Evolutionary conservation across 2,888 invertebrate genomes (phyloP).

Genomic region (Lathronympha strigana): DNA sequence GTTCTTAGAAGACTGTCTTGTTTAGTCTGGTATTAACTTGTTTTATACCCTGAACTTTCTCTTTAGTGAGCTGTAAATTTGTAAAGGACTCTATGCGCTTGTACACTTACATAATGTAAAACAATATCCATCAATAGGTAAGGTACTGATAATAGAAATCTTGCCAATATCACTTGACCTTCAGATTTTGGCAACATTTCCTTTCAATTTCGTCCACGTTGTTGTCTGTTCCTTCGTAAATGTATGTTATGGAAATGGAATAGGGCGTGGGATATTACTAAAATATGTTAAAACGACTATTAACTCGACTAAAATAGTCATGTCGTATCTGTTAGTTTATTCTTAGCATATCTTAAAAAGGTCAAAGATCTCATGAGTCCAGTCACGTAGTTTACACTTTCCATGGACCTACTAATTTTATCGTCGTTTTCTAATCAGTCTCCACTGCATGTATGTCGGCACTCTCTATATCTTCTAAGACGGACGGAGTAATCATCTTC

Average conservation of each 20-base stretch:
- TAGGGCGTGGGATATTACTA: background rate
- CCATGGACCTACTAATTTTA: constrained; percentile 33
- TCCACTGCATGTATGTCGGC: constrained; percentile 6
- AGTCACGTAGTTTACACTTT: constrained; percentile 37
- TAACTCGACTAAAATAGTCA: background rate
- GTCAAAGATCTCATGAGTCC: constrained; percentile 15
- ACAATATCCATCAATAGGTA: too few species aligned
- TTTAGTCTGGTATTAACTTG: background rate
- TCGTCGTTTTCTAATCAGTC: constrained; percentile 36
- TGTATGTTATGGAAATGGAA: constrained; percentile 13
- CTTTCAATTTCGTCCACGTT: background rate
- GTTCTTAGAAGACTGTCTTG: background rate
- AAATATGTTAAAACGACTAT: background rate
- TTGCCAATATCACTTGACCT: background rate
- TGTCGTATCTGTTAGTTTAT: constrained; percentile 1
- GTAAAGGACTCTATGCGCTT: too few species aligned
- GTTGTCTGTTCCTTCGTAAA: background rate
- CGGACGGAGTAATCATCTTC: constrained; percentile 7
- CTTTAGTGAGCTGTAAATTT: too few species aligned
- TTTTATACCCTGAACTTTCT: background rate
- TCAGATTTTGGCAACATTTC: constrained; percentile 8
- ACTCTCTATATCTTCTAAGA: constrained; percentile 15
- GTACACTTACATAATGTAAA: too few species aligned
- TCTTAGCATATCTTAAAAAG: constrained; percentile 12
- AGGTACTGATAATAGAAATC: background rate